phyloP scores from a whole-genome alignment of 2,797 vertebrate species.

The Etheostoma perlongum region DNA sequence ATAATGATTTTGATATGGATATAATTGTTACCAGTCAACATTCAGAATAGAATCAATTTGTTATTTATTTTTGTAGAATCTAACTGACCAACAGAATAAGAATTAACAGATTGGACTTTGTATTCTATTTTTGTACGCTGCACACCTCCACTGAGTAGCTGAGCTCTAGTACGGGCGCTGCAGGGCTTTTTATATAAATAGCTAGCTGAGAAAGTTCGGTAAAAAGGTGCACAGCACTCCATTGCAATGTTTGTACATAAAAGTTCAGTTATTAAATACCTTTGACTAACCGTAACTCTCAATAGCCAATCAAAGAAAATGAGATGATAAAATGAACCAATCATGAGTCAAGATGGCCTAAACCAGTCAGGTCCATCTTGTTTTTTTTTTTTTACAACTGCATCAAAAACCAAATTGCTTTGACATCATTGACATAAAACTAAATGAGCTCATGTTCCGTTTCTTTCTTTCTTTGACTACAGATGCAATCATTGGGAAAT shows the following conservation, averaged over 20 bases:
- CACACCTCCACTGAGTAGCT: slow-evolving; percentile 14
- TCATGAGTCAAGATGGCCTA: slow-evolving; percentile 60
- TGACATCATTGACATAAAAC: slow-evolving; percentile 27
- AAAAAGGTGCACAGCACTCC: slow-evolving; percentile 76
- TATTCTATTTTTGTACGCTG: slow-evolving; percentile 2
- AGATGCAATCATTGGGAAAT: not conserved
- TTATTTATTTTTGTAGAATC: slow-evolving; percentile 9
- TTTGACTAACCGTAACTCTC: slow-evolving; percentile 28
- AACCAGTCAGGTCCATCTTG: slow-evolving; percentile 69
- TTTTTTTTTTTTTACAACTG: slow-evolving; percentile 13
- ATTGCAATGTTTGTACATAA: slow-evolving; percentile 37
- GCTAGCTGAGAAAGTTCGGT: slow-evolving; percentile 36
- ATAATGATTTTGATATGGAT: slow-evolving; percentile 52
- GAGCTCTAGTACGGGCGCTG: slow-evolving; percentile 27
- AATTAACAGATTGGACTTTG: slow-evolving; percentile 13
- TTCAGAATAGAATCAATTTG: slow-evolving; percentile 58
- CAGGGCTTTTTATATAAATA: slow-evolving; percentile 62
- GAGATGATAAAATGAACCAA: slow-evolving; percentile 58
- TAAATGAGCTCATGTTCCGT: not conserved
- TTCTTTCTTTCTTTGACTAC: slow-evolving; percentile 32
- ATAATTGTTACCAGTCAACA: slow-evolving; percentile 49
- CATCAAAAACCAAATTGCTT: slow-evolving; percentile 17
- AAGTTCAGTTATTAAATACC: slow-evolving; percentile 41
- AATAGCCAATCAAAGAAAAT: slow-evolving; percentile 53
- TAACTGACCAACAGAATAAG: slow-evolving; percentile 18